Base-by-base conservation (phyloP, 2,113 vertebrate genomes). In the Sterna hirundo region DNA sequence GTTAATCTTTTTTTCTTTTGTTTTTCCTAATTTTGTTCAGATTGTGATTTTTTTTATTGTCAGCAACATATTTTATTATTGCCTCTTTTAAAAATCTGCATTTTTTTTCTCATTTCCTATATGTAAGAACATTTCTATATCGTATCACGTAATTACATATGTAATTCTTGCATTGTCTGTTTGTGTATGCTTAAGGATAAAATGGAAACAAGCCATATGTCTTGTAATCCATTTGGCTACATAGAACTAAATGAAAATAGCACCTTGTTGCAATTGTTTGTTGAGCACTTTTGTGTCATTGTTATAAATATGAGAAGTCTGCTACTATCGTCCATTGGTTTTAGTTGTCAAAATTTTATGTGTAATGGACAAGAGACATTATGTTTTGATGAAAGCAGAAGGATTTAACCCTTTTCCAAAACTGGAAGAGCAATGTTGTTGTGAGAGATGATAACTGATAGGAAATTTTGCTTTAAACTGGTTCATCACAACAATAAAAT, bases 31-130 rank as follows among this genome's bases (percentile, higher is more conserved):
- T 51, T 71, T 94, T 69, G 5, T 71, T 74, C 30, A 66, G 11
- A 47, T 65, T 70, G 26, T 32, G 26, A 15, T 21, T 49, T 88
- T 40, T 87, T 70, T 74, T 71, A 7, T 66, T 57, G 14, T 66
- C 11, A 74, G 18, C 29, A 47, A 17, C 0, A 0, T 64, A 42
- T 13, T 46, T 57, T 44, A 13, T 55, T 60, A 6, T 25, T 54
- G 11, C 4, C 13, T 70, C 79, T 72, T 61, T 13, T 3, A 1
- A 42, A 82, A 83, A 42, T 62, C 32, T 40, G 0, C 4, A 15
- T 40, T 83, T 66, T 52, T 90, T 71, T 90, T 66, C 40, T 74
- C 6, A 6, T 84, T 88, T 86, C 14, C 47, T 42, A 7, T 29
- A 8, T 55, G 7, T 54, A 36, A 36, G 40, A 30, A 30, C 79